A percentile compares a stretch with the other conserved stretches of the same genome.
Evolutionary conservation across 2,888 invertebrate species (phyloP).

Genomic region (Gerris lacustris): DNA sequence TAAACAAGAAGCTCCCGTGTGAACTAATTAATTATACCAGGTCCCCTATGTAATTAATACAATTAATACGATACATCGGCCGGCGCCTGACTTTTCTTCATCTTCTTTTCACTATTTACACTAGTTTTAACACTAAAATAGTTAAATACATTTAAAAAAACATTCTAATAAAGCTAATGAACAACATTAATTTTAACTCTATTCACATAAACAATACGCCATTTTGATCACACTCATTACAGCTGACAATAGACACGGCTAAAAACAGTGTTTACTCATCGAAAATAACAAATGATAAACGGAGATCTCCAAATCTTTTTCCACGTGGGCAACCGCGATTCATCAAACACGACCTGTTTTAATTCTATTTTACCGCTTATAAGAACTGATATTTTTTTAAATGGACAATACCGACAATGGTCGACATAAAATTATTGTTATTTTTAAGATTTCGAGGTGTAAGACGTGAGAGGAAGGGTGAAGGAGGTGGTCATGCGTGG

Average conservation of each 20-base stretch:
- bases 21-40: conserved; percentile 9
- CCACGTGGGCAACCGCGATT: not conserved
- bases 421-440: too few species aligned
- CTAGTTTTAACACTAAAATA: not conserved
- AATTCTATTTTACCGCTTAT: too few species aligned
- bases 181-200: conserved; percentile 5
- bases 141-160: not conserved
- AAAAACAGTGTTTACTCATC: conserved; percentile 1
- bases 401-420: too few species aligned
- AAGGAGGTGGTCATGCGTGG: too few species aligned
- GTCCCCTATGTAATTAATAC: conserved; percentile 2
- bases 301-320: not conserved
- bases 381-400: too few species aligned
- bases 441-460: too few species aligned
- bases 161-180: not conserved
- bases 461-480: too few species aligned
- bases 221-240: conserved; percentile 8
- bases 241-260: conserved; percentile 5
- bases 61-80: not conserved
- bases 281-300: not conserved
- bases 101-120: not conserved
- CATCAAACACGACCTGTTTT: too few species aligned
- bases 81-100: not conserved
- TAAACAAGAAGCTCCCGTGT: conserved; percentile 7
- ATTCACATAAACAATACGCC: conserved; percentile 11